Base-by-base conservation (phyloP, 2,888 invertebrate species). In the Drosophila borborema region DNA sequence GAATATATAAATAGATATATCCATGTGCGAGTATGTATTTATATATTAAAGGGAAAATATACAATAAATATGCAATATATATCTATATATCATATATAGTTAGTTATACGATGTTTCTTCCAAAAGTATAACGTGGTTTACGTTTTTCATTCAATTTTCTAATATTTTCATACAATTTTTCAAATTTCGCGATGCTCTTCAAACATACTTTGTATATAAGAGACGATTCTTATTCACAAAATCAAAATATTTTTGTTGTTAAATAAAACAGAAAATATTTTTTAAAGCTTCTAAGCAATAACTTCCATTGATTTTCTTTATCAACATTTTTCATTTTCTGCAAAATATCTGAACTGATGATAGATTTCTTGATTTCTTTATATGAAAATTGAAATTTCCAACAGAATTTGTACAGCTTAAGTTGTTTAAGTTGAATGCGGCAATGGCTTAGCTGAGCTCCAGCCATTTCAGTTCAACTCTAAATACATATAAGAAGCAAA, bases 401-500 rank as follows among this genome's bases (percentile, higher is more conserved):
- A 41, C n/a, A 28, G 54, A 10, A 55, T 56, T 43, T 43, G 20
- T 16, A 18, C 18, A 12, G 41, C 2, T 20, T 18, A 38, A 59
- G 16, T 9, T 14, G 6, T 12, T 58, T 20, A 16, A 38, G 8
- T 34, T n/a, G n/a, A 38, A 36, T 34, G 23, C 14, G 3, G 20
- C 14, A 8, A 16, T 8, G 14, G 28, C 18, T 55, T 12, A 14
- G 14, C 12, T 6, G 2, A 45, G 45, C 46, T 46, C 14, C 2
- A 46, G 2, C 8, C 31, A n/a, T 2, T 3, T 23, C 48, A 49
- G 14, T 12, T 20, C 34, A 66, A 46, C 18, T 48, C 34, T 0
- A 18, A 18, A 51, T 28, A n/a, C n/a, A n/a, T n/a, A 28, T 20
- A n/a, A 40, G 36, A 48, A 43, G 8, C 58, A 31, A 48, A 64